phyloP scores from a whole-genome alignment of 2,888 invertebrate species.

The Rhabditophanes sp. region DNA sequence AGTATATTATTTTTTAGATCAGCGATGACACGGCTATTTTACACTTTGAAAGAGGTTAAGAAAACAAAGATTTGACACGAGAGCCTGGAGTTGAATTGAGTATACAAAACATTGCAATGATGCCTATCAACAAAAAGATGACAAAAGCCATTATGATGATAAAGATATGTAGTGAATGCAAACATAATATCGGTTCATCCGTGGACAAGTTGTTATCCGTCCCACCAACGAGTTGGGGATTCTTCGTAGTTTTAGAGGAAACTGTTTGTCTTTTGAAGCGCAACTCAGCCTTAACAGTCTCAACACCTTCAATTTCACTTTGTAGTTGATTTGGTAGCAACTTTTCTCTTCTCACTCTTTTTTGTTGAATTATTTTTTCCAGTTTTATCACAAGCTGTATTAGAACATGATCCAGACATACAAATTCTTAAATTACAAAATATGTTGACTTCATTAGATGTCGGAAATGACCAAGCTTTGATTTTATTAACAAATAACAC shows the following conservation, averaged over 20 bases:
- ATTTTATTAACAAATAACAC: slow-evolving; percentile 33
- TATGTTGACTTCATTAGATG: slow-evolving; percentile 43
- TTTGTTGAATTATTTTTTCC: background rate
- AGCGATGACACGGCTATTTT: too few species aligned
- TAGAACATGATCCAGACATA: slow-evolving; percentile 17
- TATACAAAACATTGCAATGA: too few species aligned
- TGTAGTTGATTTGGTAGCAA: slow-evolving; percentile 2
- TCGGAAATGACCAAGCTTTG: slow-evolving; percentile 43
- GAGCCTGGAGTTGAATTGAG: too few species aligned
- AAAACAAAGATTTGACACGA: too few species aligned
- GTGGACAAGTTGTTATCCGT: too few species aligned
- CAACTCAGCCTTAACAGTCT: slow-evolving; percentile 11
- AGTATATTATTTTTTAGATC: too few species aligned
- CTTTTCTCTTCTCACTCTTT: slow-evolving; percentile 6
- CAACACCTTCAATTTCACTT: slow-evolving; percentile 12
- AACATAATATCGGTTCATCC: too few species aligned
- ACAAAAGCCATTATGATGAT: too few species aligned
- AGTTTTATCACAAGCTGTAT: slow-evolving; percentile 15
- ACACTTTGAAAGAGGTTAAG: too few species aligned
- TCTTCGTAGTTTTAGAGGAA: slow-evolving; percentile 6
- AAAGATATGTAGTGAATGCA: too few species aligned
- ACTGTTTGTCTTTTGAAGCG: slow-evolving; percentile 9
- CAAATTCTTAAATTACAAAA: slow-evolving; percentile 42
- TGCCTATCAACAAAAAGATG: too few species aligned
- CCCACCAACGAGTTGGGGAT: too few species aligned